Conservation (phyloP, 1,140 invertebrate species). For the Brachionus paranguensis region DNA sequence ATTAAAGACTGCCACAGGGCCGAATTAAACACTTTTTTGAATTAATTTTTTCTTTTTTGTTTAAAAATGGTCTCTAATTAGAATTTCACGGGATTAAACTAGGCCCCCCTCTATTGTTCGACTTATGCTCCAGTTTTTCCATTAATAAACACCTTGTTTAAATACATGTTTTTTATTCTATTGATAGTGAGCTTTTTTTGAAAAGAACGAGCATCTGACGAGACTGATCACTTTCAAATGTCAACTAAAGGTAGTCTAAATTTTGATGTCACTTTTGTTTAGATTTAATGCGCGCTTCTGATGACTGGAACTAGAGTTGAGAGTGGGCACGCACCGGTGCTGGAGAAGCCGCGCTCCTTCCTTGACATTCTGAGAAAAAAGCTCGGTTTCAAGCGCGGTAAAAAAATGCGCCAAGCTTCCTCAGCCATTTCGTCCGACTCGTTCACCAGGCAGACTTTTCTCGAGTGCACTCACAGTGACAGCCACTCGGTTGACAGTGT, state of each 20-base stretch:
- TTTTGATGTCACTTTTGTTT: not conserved
- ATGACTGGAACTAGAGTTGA: not conserved
- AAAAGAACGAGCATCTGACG: conserved; percentile 10
- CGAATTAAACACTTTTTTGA: not conserved
- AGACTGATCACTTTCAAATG: conserved; percentile 9
- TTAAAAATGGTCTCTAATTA: not conserved
- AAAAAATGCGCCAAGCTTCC: not conserved
- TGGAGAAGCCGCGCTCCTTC: not conserved
- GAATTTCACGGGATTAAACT: not conserved
- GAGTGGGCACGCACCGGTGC: not conserved
- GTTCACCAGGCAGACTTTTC: not conserved
- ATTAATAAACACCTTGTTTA: not conserved
- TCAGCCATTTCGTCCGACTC: not conserved
- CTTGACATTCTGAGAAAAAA: not conserved
- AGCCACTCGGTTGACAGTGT: not conserved
- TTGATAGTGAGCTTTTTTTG: not conserved
- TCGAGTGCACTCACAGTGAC: not conserved
- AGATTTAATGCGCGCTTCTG: not conserved
- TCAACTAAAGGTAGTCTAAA: not conserved
- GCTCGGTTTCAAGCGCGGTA: not conserved
- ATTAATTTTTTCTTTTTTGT: conserved; percentile 9
- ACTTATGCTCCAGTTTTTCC: conserved; percentile 33
- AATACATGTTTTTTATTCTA: conserved; percentile 8
- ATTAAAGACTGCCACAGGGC: not conserved
- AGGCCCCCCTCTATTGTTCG: conserved; percentile 15